These are phyloP conservation scores for Lomographa bimaculata DNA, from an alignment of 2,888 invertebrate species.

Conservation along the genomic window DNA sequence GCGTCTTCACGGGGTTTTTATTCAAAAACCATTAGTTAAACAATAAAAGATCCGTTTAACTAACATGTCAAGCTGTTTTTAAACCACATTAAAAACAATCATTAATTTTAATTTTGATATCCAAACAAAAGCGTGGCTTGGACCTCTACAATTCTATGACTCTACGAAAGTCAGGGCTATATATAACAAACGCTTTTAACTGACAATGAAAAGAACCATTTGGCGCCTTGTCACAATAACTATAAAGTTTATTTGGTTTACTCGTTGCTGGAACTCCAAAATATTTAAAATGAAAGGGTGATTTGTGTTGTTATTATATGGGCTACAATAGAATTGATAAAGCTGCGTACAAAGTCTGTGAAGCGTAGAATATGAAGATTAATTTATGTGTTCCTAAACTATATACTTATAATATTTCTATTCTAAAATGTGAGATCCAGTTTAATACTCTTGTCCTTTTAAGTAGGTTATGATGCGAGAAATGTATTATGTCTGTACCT, in stretches of 20 bases:
- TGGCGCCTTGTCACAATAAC: slow-evolving; percentile 11
- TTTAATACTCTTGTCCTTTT: slow-evolving; percentile 42
- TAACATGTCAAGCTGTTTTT: slow-evolving; percentile 10
- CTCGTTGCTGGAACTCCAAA: slow-evolving; percentile 1
- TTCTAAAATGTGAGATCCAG: slow-evolving; percentile 39
- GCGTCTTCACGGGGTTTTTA: neutral
- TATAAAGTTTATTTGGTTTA: neutral
- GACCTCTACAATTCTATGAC: too few relatives aligned
- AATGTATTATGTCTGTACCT: too few relatives aligned
- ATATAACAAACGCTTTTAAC: slow-evolving; percentile 17
- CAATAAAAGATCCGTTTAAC: slow-evolving; percentile 3
- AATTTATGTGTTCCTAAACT: too few relatives aligned
- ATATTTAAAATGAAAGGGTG: slow-evolving; percentile 10
- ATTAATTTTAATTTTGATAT: slow-evolving; percentile 18
- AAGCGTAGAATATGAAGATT: slow-evolving; percentile 46
- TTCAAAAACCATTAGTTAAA: neutral
- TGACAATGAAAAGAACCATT: slow-evolving; percentile 7
- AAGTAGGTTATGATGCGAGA: slow-evolving; percentile 17
- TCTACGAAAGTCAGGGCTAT: slow-evolving; percentile 23
- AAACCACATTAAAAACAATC: slow-evolving; percentile 4
- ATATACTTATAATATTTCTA: too few relatives aligned
- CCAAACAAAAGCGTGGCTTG: slow-evolving; percentile 8
- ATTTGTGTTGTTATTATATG: slow-evolving; percentile 2
- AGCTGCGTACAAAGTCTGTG: slow-evolving; percentile 31
- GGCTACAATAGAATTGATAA: slow-evolving; percentile 25